Evolutionary conservation across 2,888 invertebrate genomes (phyloP).

Genomic region (Nezara viridula): DNA sequence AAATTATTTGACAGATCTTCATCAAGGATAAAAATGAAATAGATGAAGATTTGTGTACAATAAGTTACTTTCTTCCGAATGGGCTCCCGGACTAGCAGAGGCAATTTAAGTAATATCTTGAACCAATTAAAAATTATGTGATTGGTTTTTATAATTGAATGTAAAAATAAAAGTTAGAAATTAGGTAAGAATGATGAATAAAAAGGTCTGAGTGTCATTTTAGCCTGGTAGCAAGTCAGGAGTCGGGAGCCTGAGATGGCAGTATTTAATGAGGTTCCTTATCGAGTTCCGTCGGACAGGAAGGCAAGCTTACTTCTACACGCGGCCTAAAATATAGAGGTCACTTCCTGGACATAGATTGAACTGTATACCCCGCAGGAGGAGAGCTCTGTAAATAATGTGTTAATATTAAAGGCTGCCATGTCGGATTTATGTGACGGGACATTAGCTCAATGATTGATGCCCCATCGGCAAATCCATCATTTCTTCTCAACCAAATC

Average conservation of each 20-base stretch:
- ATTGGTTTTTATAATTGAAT: neutral
- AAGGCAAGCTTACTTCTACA: neutral
- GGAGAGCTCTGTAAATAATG: constrained; percentile 5
- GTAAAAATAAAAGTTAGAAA: neutral
- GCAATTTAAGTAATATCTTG: too few species aligned
- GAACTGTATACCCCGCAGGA: neutral
- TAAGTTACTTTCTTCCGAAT: too few species aligned
- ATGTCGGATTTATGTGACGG: constrained; percentile 50
- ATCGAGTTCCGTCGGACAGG: neutral
- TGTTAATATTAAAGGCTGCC: constrained; percentile 47
- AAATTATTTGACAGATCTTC: too few species aligned
- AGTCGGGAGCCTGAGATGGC: neutral
- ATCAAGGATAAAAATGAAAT: too few species aligned
- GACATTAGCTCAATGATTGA: constrained; percentile 52
- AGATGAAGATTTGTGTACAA: too few species aligned
- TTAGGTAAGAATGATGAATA: neutral
- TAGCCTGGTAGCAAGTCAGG: neutral
- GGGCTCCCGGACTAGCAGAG: too few species aligned
- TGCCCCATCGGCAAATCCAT: constrained; percentile 46
- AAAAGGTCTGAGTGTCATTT: neutral
- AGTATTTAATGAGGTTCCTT: neutral
- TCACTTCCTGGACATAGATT: constrained; percentile 21
- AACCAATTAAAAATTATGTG: too few species aligned
- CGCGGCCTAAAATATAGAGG: neutral
- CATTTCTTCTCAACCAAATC: constrained; percentile 25